phyloP scores from a whole-genome alignment of 2,888 invertebrate genomes.

The Pandemis heparana region DNA sequence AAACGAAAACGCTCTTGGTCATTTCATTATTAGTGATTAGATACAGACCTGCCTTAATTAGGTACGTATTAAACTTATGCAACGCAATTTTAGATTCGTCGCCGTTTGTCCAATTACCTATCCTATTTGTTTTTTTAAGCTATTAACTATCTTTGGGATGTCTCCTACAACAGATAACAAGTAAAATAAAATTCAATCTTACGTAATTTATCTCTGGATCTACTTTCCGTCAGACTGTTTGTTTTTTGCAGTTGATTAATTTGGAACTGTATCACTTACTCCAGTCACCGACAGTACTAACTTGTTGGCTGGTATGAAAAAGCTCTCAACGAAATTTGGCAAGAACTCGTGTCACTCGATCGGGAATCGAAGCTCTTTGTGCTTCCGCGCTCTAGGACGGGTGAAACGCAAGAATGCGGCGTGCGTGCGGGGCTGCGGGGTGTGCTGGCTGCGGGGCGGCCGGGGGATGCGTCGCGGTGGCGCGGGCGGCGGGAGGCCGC shows the following conservation, averaged over 20 bases:
- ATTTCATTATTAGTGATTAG: background rate
- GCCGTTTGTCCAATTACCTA: background rate
- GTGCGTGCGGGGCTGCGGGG: constrained; percentile 74
- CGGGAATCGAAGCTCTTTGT: constrained; percentile 64
- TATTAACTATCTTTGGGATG: background rate
- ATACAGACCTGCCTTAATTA: too few relatives aligned
- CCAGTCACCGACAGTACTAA: constrained; percentile 23
- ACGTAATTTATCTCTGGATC: background rate
- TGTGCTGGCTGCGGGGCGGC: constrained; percentile 63
- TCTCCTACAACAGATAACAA: background rate
- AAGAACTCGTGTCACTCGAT: constrained; percentile 41
- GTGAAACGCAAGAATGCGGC: constrained; percentile 80
- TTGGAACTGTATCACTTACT: background rate
- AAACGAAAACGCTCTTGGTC: background rate
- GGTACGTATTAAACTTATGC: background rate
- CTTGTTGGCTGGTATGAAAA: constrained; percentile 39
- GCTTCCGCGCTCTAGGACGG: constrained; percentile 60
- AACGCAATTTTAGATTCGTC: background rate
- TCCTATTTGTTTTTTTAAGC: background rate
- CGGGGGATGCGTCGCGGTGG: constrained; percentile 62
- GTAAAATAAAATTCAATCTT: background rate
- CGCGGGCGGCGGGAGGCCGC: constrained; percentile 54
- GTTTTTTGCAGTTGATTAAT: background rate
- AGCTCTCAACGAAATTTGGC: constrained; percentile 40
- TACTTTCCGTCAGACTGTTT: background rate